Conservation (phyloP, 2,113 vertebrate genomes). For the Brachyhypopomus occidentalis region DNA sequence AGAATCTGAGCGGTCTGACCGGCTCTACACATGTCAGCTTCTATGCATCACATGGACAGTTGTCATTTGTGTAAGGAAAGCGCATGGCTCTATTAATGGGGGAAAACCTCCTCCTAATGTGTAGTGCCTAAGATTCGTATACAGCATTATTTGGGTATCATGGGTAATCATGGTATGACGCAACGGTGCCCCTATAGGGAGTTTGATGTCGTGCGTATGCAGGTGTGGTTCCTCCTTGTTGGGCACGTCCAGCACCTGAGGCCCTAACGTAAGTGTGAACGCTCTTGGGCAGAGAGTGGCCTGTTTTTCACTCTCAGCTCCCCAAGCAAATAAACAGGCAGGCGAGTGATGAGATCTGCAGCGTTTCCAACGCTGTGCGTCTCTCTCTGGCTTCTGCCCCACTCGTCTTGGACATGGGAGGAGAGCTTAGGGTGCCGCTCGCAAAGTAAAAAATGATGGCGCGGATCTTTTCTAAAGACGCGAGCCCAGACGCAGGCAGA, state of each 20-base stretch:
- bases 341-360: not conserved
- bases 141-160: not conserved
- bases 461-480: not conserved
- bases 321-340: not conserved
- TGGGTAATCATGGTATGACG: slow-evolving; percentile 5
- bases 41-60: not conserved
- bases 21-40: no score
- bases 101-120: not conserved
- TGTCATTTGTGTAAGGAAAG: not conserved
- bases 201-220: not conserved
- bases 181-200: not conserved
- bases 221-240: no score
- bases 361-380: not conserved
- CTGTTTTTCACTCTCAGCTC: not conserved
- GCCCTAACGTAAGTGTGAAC: not conserved
- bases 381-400: not conserved
- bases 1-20: not conserved
- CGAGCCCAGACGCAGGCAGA: not conserved
- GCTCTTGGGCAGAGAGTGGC: not conserved
- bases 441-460: not conserved
- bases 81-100: not conserved
- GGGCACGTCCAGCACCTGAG: not conserved
- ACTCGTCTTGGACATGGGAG: not conserved
- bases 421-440: not conserved
- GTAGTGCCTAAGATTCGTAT: not conserved